A percentile compares a stretch with the other conserved stretches of the same genome.
Conservation (phyloP, 2,113 vertebrate genomes). For the Mastomys coucha region DNA sequence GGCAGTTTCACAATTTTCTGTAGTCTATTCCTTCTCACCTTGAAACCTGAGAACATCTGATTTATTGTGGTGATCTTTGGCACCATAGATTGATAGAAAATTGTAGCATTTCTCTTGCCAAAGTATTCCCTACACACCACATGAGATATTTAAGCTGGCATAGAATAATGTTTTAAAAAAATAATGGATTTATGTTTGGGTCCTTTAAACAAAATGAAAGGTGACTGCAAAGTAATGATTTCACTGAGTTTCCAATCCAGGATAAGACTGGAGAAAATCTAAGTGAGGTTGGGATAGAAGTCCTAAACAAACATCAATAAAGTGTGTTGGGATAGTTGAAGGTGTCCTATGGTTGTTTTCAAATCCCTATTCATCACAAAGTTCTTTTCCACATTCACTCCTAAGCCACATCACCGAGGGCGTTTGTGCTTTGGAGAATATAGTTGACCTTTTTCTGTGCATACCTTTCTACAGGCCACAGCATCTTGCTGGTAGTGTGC, state of each 20-base stretch:
- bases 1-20: background rate
- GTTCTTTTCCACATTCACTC: background rate
- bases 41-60: background rate
- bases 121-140: background rate
- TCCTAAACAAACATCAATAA: background rate
- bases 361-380: background rate
- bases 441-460: background rate
- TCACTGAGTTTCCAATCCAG: background rate
- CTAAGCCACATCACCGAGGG: fast-evolving
- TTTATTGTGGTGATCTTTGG: background rate
- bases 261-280: background rate
- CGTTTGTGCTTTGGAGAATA: fast-evolving
- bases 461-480: background rate
- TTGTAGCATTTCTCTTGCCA: background rate
- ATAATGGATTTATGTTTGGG: background rate
- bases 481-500: background rate
- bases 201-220: conserved; percentile 16
- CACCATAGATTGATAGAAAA: background rate
- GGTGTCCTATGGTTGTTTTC: background rate
- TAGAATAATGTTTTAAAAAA: background rate
- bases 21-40: background rate
- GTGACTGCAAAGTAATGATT: background rate
- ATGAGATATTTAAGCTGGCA: background rate
- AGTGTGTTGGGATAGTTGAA: background rate
- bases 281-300: conserved; percentile 24